These are phyloP conservation scores for Ptilodon capucinus DNA, from an alignment of 2,888 invertebrate genomes.

Conservation along the genomic window DNA sequence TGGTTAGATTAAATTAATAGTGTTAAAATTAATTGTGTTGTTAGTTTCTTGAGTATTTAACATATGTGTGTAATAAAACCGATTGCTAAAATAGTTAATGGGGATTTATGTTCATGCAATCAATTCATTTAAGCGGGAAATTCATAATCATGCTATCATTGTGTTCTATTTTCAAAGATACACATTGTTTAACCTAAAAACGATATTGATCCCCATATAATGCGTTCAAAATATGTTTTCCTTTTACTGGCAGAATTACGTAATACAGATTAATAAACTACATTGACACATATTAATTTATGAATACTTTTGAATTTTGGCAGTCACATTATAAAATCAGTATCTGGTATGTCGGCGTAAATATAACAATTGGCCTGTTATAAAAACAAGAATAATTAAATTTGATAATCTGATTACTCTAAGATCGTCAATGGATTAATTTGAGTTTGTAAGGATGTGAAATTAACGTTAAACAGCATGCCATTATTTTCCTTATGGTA, in stretches of 20 bases:
- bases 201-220: background rate
- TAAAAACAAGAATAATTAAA: too few relatives aligned
- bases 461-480: too few relatives aligned
- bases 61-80: slow-evolving; percentile 16
- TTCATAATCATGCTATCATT: background rate
- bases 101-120: slow-evolving; percentile 13
- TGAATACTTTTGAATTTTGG: slow-evolving; percentile 72
- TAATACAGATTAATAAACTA: slow-evolving; percentile 19
- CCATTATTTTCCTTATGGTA: too few relatives aligned
- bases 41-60: slow-evolving; percentile 50
- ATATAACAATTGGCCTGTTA: too few relatives aligned
- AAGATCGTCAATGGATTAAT: too few relatives aligned
- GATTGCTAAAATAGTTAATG: slow-evolving; percentile 7
- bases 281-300: slow-evolving; percentile 58
- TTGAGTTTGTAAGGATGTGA: too few relatives aligned
- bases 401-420: too few relatives aligned
- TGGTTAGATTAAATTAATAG: slow-evolving; percentile 35
- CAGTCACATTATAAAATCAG: slow-evolving; percentile 70
- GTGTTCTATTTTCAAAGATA: too few relatives aligned
- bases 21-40: slow-evolving; percentile 24
- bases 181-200: background rate
- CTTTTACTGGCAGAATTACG: background rate
- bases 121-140: background rate
- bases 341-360: too few relatives aligned
- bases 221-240: background rate